Evolutionary conservation across 2,113 vertebrate species (phyloP).

Genomic region (Dicrurus megarhynchus): DNA sequence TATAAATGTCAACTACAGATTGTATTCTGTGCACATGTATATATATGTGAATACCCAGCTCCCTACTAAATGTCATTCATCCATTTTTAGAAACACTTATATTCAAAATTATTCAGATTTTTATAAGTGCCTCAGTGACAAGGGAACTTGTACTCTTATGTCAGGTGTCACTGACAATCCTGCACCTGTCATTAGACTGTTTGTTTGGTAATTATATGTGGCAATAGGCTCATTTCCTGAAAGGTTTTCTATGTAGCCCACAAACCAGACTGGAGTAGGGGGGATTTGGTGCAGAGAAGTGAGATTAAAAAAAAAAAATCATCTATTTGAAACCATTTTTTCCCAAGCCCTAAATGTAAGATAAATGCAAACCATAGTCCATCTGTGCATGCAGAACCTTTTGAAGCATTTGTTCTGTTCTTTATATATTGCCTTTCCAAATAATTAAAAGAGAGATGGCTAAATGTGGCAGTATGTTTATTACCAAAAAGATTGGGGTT

Average conservation of each 20-base stretch:
- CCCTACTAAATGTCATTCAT: conserved; percentile 61
- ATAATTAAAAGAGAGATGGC: background rate
- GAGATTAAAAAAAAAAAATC: background rate
- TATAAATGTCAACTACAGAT: conserved; percentile 53
- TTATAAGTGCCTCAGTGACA: conserved; percentile 44
- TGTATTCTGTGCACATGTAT: conserved; percentile 42
- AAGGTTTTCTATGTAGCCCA: background rate
- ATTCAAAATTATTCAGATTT: conserved; percentile 64
- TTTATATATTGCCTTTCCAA: background rate
- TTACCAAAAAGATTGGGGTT: background rate
- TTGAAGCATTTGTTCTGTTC: background rate
- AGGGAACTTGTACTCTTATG: conserved; percentile 18
- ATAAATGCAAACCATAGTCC: background rate
- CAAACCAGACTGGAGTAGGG: background rate
- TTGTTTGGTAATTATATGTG: conserved; percentile 1
- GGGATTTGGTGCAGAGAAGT: background rate
- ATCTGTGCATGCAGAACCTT: background rate
- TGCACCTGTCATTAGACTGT: background rate
- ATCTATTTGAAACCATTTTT: background rate
- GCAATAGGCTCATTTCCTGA: background rate
- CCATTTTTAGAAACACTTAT: conserved; percentile 64
- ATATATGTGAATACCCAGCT: conserved; percentile 46
- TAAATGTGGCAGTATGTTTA: background rate
- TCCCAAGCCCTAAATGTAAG: background rate
- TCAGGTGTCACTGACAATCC: conserved; percentile 40